Evolutionary conservation across 2,113 vertebrate species (phyloP), one percentile per base, ranked within the genome.

Genomic region (Irena cyanogastra): DNA sequence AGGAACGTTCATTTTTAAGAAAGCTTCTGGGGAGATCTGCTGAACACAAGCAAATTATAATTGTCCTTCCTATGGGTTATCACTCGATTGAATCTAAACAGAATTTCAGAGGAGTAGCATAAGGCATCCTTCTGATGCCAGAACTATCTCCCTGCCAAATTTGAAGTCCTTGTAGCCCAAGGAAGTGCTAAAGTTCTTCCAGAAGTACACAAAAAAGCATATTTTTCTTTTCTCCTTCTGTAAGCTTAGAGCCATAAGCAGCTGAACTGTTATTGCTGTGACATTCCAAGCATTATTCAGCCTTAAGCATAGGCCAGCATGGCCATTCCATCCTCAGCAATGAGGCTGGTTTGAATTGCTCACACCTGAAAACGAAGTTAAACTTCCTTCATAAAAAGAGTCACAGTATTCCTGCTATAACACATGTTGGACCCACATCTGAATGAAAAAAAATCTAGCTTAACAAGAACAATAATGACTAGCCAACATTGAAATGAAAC

Each of bases 401-500:
- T 57, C 61, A 54, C 13, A 35, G 15, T 45, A 86, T 69, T 80
- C 27, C 39, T 86, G 39, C 44, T 78, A 11, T 41, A 89, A 69
- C 9, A 53, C 13, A 9, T 16, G 22, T 21, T 66, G 20, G 56
- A 80, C 31, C 18, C 78, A 44, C 49, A 80, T 17, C 35, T 27
- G 41, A 92, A 80, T 33, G 30, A 86, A 42, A 13, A 13, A 83
- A 88, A 89, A 68, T 60, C 47, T 63, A 50, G 24, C 16, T 79
- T 77, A 68, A 76, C 26, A 64, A 80, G 50, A 69, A 33, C 10
- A 50, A 17, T 50, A 89, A 88, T 11, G 20, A 57, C 13, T 64
- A 78, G 65, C 33, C 44, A 96, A 98, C 97, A 97, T 50, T 97
- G 97, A 89, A 97, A 94, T 75, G 89, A 97, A 39, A 89, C 79